Base-by-base conservation (phyloP, 2,888 invertebrate species). In the Euproctis similis region DNA sequence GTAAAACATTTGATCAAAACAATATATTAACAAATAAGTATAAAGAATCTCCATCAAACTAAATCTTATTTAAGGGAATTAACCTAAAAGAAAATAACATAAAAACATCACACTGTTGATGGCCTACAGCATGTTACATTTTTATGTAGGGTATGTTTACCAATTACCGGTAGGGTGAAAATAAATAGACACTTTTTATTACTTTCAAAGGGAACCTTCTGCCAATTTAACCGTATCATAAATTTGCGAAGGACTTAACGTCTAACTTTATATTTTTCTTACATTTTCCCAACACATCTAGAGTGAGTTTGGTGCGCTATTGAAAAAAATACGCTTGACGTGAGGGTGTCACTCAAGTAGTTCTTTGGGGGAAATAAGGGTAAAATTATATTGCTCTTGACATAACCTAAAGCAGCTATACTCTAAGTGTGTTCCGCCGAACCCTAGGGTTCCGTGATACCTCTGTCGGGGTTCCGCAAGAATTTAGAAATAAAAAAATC, bases 131-230 rank as follows among this genome's bases (percentile, higher is more conserved):
- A 16, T 29, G 31, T 49, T 21, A 12, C 30, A 14, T 17, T 26
- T 39, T 47, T 49, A 45, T 39, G 10, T 30, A 41, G 39, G 50
- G 36, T 38, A 21, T 12, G n/a, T 24, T 27, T 20, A 24, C 28
- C 26, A 31, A 33, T 45, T 45, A 25, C 28, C 30, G 33, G 50
- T 39, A 36, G 39, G 35, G 24, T 13, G 17, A 30, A 28, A 49
- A 49, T 46, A 49, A 45, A 45, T 46, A 37, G 36, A 36, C 34
- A 30, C 28, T 40, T 45, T 31, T 31, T 36, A 49, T 46, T 37
- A 36, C 37, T 35, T 32, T 26, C 34, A 44, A 45, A 45, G 34
- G 40, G 19, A 29, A 29, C 29, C 23, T 29, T 26, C 25, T 33
- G 23, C 20, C 26, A 24, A 26, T 27, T 34, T 34, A 23, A 10